Percentiles rank a stretch among this genome's conserved stretches.
Conservation (phyloP, 2,888 invertebrate genomes). For the Eurytoma adleriae region DNA sequence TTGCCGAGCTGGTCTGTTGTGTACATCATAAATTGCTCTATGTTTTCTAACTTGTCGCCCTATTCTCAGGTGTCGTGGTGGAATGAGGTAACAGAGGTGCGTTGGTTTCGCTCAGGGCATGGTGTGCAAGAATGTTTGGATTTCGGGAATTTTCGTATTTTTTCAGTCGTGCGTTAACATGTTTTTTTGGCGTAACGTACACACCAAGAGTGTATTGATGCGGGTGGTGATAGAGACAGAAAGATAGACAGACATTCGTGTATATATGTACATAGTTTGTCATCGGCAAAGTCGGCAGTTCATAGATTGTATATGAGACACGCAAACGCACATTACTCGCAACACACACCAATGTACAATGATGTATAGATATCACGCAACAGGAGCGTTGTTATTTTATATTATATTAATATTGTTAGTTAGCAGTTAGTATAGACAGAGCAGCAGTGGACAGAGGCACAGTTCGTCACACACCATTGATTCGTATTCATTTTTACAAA, state of each 20-base stretch:
- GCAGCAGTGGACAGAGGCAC: slow-evolving; percentile 75
- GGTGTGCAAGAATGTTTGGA: too few species aligned
- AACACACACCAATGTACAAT: slow-evolving; percentile 48
- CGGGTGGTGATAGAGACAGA: neutral
- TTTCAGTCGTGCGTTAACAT: slow-evolving; percentile 29
- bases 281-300: slow-evolving; percentile 33
- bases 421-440: slow-evolving; percentile 71
- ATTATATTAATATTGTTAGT: slow-evolving; percentile 56
- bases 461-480: slow-evolving; percentile 72
- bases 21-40: too few species aligned
- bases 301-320: slow-evolving; percentile 16
- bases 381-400: slow-evolving; percentile 31
- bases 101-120: too few species aligned
- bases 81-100: too few species aligned
- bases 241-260: slow-evolving; percentile 8
- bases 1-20: too few species aligned
- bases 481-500: too few species aligned
- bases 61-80: too few species aligned
- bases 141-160: too few species aligned
- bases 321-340: slow-evolving; percentile 27
- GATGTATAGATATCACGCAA: slow-evolving; percentile 14
- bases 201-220: slow-evolving; percentile 15
- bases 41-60: too few species aligned
- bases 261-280: slow-evolving; percentile 26
- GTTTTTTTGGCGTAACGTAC: slow-evolving; percentile 39